These are phyloP conservation scores for Folsomia manolachei DNA, from an alignment of 2,888 invertebrate species.

Conservation along the genomic window DNA sequence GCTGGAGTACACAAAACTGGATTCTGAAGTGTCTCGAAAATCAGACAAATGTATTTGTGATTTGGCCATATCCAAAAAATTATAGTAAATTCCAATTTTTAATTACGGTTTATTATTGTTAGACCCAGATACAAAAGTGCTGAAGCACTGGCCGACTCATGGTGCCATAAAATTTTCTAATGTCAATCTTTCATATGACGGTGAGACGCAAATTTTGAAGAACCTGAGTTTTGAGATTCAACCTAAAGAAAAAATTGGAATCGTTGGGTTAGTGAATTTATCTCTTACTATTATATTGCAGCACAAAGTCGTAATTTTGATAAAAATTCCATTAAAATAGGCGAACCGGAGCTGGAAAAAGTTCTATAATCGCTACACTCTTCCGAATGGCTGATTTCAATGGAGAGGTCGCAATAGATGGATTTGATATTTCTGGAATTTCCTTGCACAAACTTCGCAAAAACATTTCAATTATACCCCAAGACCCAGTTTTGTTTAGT, in stretches of 20 bases:
- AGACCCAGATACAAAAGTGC: slow-evolving; percentile 49
- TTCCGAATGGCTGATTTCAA: slow-evolving; percentile 88
- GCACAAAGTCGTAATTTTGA: too few relatives aligned
- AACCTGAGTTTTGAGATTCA: slow-evolving; percentile 54
- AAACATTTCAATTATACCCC: slow-evolving; percentile 86
- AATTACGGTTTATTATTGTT: not conserved
- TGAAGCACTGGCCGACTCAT: slow-evolving; percentile 55
- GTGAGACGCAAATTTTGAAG: slow-evolving; percentile 51
- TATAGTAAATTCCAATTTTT: not conserved
- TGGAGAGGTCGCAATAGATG: slow-evolving; percentile 80
- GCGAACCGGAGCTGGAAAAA: slow-evolving; percentile 70
- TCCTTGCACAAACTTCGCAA: slow-evolving; percentile 68
- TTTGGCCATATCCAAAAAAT: not conserved
- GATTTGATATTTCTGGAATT: slow-evolving; percentile 59
- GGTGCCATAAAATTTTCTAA: slow-evolving; percentile 51
- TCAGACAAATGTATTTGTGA: slow-evolving; percentile 41
- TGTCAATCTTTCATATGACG: slow-evolving; percentile 54
- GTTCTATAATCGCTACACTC: slow-evolving; percentile 78
- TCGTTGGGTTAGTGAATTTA: too few relatives aligned
- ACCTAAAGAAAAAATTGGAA: slow-evolving; percentile 56
- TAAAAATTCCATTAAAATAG: too few relatives aligned
- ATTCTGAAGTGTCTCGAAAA: slow-evolving; percentile 55
- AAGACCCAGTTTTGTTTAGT: slow-evolving; percentile 84
- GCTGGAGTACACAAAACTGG: slow-evolving; percentile 56
- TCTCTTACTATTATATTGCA: too few relatives aligned